phyloP scores from a whole-genome alignment of 2,113 vertebrate species.

The Leucopsar rothschildi region DNA sequence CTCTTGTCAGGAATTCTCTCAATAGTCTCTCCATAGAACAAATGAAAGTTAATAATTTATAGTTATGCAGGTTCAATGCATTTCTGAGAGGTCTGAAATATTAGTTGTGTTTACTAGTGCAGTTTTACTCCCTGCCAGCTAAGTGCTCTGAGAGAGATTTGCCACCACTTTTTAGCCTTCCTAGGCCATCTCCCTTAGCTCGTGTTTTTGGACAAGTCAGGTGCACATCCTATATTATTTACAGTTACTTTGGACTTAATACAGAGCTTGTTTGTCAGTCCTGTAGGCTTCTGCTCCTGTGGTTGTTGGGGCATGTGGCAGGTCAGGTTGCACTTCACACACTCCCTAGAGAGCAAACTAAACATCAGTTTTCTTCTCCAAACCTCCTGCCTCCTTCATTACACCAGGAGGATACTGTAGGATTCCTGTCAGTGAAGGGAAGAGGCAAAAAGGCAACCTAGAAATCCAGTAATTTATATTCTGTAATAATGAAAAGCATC shows the following conservation, averaged over 20 bases:
- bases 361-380: not conserved
- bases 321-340: not conserved
- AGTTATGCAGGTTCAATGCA: not conserved
- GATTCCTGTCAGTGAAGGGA: not conserved
- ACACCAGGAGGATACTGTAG: not conserved
- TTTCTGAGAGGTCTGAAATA: not conserved
- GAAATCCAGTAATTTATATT: not conserved
- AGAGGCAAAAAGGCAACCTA: not conserved
- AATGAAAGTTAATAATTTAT: not conserved
- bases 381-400: not conserved
- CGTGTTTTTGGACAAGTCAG: not conserved
- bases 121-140: not conserved
- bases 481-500: not conserved
- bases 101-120: accelerated
- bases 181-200: not conserved
- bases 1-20: not conserved
- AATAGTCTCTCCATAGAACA: not conserved
- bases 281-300: not conserved
- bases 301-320: not conserved
- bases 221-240: not conserved
- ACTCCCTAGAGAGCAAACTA: not conserved
- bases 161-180: not conserved
- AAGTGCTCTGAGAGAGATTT: not conserved
- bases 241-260: not conserved
- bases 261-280: not conserved